A percentile compares a stretch with the other conserved stretches of the same genome.
phyloP scores from a whole-genome alignment of 2,797 vertebrate genomes.

The Lagorchestes hirsutus region DNA sequence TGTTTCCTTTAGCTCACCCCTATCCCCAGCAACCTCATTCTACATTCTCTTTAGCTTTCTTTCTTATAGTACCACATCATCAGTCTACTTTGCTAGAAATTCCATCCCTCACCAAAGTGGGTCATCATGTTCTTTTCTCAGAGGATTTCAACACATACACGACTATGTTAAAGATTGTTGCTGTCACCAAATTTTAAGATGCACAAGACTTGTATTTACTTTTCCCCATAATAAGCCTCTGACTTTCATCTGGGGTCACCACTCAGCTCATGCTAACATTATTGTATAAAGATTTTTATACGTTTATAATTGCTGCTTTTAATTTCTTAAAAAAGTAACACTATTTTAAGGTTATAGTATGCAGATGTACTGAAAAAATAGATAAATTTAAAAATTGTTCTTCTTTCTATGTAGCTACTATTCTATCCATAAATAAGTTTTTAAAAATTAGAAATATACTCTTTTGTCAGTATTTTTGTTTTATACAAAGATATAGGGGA shows the following conservation, averaged over 20 bases:
- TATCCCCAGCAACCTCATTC: background rate
- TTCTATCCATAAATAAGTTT: background rate
- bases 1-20: background rate
- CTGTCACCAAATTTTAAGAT: background rate
- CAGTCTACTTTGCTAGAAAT: background rate
- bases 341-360: background rate
- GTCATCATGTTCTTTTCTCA: background rate
- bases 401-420: background rate
- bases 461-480: conserved; percentile 27
- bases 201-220: background rate
- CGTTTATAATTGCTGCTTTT: background rate
- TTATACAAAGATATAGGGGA: conserved; percentile 15
- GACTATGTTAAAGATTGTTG: background rate
- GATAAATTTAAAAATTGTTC: background rate
- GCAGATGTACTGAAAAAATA: background rate
- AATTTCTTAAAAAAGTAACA: background rate
- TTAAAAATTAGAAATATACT: background rate
- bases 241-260: background rate
- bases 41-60: background rate
- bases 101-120: background rate
- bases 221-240: background rate
- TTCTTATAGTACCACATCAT: background rate
- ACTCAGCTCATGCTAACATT: background rate
- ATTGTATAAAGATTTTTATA: background rate
- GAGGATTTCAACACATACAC: background rate